A percentile compares a stretch with the other conserved stretches of the same genome.
Evolutionary conservation across 2,113 vertebrate species (phyloP).

Genomic region (Sinocyclocheilus anophthalmus): DNA sequence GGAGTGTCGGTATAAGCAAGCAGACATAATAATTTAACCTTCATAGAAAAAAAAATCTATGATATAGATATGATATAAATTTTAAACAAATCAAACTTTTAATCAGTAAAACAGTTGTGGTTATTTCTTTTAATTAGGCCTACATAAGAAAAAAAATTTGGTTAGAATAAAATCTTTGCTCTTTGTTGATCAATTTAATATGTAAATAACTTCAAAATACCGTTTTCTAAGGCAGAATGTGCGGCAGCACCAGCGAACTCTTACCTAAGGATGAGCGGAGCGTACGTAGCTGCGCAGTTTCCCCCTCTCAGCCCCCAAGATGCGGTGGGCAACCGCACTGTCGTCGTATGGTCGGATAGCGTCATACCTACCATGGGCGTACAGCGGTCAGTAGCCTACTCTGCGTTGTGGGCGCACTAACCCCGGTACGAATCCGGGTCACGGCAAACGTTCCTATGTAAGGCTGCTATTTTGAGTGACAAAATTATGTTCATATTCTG

Average conservation of each 20-base stretch:
- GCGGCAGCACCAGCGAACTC: neutral
- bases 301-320: slow-evolving; percentile 14
- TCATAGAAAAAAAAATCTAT: neutral
- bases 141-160: neutral
- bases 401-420: slow-evolving; percentile 71
- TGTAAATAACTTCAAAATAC: neutral
- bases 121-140: neutral
- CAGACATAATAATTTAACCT: neutral
- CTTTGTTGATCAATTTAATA: neutral
- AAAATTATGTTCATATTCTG: neutral
- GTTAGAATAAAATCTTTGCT: neutral
- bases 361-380: slow-evolving; percentile 61
- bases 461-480: neutral
- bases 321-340: neutral
- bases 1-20: neutral
- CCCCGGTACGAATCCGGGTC: slow-evolving; percentile 70
- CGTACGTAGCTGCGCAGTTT: slow-evolving; percentile 7
- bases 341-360: too few relatives aligned
- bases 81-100: neutral
- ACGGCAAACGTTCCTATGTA: slow-evolving; percentile 50
- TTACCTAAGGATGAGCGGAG: too few relatives aligned
- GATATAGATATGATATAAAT: too few relatives aligned
- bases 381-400: slow-evolving; percentile 67
- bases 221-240: neutral
- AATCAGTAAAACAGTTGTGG: neutral